Evolutionary conservation across 2,888 invertebrate genomes (phyloP).

Genomic region (Chrysolina haemoptera): DNA sequence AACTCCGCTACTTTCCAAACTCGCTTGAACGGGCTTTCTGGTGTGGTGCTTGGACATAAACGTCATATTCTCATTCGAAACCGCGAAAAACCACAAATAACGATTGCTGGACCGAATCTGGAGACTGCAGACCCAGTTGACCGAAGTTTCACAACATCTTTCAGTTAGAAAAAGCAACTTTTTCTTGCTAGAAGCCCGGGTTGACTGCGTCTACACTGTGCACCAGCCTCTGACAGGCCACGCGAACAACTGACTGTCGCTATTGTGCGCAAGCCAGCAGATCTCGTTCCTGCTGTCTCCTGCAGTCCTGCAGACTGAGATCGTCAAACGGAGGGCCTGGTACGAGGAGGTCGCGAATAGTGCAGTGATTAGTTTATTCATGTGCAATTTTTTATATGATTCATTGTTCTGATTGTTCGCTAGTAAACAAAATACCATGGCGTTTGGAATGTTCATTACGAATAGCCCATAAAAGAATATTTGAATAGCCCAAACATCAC

Average conservation of each 20-base stretch:
- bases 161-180: slow-evolving; percentile 27
- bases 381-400: slow-evolving; percentile 28
- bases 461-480: neutral
- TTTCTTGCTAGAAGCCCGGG: slow-evolving; percentile 26
- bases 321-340: slow-evolving; percentile 16
- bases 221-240: slow-evolving; percentile 30
- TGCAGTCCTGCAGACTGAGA: slow-evolving; percentile 24
- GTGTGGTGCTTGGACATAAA: slow-evolving; percentile 59
- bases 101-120: neutral
- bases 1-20: slow-evolving; percentile 31
- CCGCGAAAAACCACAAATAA: neutral
- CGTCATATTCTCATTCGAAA: slow-evolving; percentile 57
- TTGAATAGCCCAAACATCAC: too few relatives aligned
- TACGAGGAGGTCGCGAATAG: neutral
- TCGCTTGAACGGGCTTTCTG: slow-evolving; percentile 40
- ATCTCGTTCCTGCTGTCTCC: slow-evolving; percentile 23
- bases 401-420: slow-evolving; percentile 22
- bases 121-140: slow-evolving; percentile 15
- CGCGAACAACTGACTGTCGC: slow-evolving; percentile 45
- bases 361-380: slow-evolving; percentile 32
- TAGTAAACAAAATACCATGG: neutral
- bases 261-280: slow-evolving; percentile 16
- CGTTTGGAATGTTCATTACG: neutral
- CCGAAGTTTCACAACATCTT: slow-evolving; percentile 10
- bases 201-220: slow-evolving; percentile 7